These are phyloP conservation scores for Drosophila pseudotalamancana DNA, from an alignment of 2,888 invertebrate species.

Conservation along the genomic window DNA sequence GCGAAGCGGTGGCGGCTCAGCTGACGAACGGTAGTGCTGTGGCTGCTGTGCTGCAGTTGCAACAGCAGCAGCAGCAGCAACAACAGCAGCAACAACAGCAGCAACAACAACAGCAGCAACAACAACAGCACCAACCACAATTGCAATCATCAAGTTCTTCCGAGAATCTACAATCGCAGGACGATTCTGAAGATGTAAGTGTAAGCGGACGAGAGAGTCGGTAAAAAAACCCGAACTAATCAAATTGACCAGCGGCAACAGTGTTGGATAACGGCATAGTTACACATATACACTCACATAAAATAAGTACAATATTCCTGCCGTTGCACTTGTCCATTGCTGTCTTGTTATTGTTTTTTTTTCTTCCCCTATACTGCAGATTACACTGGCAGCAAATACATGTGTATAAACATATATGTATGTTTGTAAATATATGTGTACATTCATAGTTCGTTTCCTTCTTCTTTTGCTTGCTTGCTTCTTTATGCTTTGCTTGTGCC, in stretches of 20 bases:
- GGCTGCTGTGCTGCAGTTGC: conserved; percentile 59
- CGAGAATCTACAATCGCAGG: conserved; percentile 83
- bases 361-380: conserved; percentile 17
- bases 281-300: conserved; percentile 1
- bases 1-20: conserved; percentile 64
- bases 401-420: conserved; percentile 1
- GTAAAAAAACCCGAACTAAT: conserved; percentile 17
- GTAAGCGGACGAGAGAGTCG: conserved; percentile 9
- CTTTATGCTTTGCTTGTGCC: conserved; percentile 57
- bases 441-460: conserved; percentile 68
- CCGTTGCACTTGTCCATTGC: conserved; percentile 48
- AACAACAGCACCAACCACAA: conserved; percentile 74
- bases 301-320: conserved; percentile 41
- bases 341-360: conserved; percentile 30
- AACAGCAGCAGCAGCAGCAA: conserved; percentile 71
- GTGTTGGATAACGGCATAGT: conserved; percentile 39
- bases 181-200: conserved; percentile 83
- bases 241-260: conserved; percentile 28
- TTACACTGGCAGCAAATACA: conserved; percentile 35
- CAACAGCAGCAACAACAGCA: conserved; percentile 34
- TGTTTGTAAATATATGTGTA: conserved; percentile 16
- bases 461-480: conserved; percentile 57
- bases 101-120: conserved; percentile 48
- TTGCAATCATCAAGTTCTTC: conserved; percentile 82
- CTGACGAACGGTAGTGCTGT: conserved; percentile 67